Conservation (phyloP, 2,888 invertebrate genomes). For the Rugalucina vietnamica region DNA sequence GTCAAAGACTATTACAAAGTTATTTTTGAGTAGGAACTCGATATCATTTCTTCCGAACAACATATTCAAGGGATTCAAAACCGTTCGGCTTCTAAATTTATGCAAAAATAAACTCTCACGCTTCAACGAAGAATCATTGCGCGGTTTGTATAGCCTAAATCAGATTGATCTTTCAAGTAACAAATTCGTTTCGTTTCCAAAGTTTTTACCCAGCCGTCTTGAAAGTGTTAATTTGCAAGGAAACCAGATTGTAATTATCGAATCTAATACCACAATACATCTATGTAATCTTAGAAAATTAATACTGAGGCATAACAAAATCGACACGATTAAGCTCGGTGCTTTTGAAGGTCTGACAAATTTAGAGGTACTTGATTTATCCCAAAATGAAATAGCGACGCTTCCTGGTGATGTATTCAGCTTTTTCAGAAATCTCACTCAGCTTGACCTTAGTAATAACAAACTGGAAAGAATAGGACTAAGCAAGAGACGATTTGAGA, state of each 20-base stretch:
- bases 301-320: slow-evolving; percentile 94
- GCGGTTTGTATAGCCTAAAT: slow-evolving; percentile 60
- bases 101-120: slow-evolving; percentile 59
- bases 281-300: slow-evolving; percentile 91
- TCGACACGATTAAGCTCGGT: slow-evolving; percentile 89
- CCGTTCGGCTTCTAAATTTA: slow-evolving; percentile 63
- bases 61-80: slow-evolving; percentile 64
- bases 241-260: slow-evolving; percentile 90
- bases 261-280: slow-evolving; percentile 90
- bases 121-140: slow-evolving; percentile 59
- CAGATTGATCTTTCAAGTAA: slow-evolving; percentile 68
- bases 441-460: slow-evolving; percentile 89
- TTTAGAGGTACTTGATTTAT: slow-evolving; percentile 93
- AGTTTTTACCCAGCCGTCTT: slow-evolving; percentile 66
- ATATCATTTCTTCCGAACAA: slow-evolving; percentile 41
- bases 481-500: slow-evolving; percentile 47
- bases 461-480: slow-evolving; percentile 70
- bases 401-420: slow-evolving; percentile 83
- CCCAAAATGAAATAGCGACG: slow-evolving; percentile 74
- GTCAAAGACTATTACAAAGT: not conserved
- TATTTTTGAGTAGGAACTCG: not conserved
- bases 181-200: slow-evolving; percentile 60
- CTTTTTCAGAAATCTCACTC: slow-evolving; percentile 87
- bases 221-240: slow-evolving; percentile 63
- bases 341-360: slow-evolving; percentile 79